Percentiles rank a stretch among this genome's conserved stretches.
Conservation (phyloP, 2,797 vertebrate genomes). For the Garrulus glandarius region DNA sequence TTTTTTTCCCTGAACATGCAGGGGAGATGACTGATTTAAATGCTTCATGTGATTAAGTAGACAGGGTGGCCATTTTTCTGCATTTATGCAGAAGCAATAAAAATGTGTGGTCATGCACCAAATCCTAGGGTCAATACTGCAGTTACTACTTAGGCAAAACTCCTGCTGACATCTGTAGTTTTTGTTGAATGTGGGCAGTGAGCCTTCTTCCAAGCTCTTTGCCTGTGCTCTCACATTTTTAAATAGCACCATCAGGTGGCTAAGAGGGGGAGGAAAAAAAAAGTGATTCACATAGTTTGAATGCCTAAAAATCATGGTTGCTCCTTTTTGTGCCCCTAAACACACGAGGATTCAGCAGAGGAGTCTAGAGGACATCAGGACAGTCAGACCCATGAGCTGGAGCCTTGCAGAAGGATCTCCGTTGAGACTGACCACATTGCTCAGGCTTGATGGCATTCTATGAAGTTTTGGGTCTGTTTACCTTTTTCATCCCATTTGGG, state of each 20-base stretch:
- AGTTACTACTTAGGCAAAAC: not conserved
- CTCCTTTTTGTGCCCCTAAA: not conserved
- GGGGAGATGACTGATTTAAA: constrained; percentile 38
- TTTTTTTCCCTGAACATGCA: not conserved
- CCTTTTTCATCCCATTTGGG: not conserved
- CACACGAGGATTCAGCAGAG: fast-evolving
- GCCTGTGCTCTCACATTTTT: not conserved
- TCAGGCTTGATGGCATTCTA: not conserved
- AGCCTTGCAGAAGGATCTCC: not conserved
- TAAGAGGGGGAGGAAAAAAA: not conserved
- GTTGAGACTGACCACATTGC: not conserved
- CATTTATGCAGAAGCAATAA: constrained; percentile 50
- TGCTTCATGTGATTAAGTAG: constrained; percentile 39
- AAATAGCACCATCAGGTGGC: constrained; percentile 1
- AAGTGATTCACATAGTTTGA: not conserved
- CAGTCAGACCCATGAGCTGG: not conserved
- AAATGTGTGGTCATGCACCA: constrained; percentile 6
- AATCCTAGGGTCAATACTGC: constrained; percentile 25
- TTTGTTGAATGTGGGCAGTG: not conserved
- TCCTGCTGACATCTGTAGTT: not conserved
- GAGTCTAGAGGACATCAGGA: not conserved
- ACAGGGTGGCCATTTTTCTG: constrained; percentile 30
- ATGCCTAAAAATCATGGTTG: not conserved
- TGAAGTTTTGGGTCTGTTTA: not conserved
- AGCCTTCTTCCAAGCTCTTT: not conserved